A percentile compares a stretch with the other conserved stretches of the same genome.
Conservation (phyloP, 2,797 vertebrate species). For the Silurus lanzhouensis region DNA sequence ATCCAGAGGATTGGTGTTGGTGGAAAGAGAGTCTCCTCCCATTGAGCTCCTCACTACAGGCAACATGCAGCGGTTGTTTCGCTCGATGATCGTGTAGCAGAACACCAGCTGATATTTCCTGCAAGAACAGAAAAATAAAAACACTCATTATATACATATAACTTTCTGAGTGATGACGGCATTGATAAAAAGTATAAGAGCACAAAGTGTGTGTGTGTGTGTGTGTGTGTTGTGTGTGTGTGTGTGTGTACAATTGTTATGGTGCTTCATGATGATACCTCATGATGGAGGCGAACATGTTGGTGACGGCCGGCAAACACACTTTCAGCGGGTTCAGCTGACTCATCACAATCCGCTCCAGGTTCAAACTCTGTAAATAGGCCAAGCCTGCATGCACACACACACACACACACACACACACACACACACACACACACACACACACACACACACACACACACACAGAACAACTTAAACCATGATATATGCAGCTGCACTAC, state of each 20-base stretch:
- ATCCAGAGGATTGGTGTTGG: slow-evolving; percentile 91
- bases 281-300: slow-evolving; percentile 92
- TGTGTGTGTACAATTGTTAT: not conserved
- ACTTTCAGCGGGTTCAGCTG: slow-evolving; percentile 95
- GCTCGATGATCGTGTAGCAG: slow-evolving; percentile 95
- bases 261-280: slow-evolving; percentile 69
- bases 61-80: slow-evolving; percentile 84
- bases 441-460: slow-evolving; percentile 25
- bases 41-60: slow-evolving; percentile 82
- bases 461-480: not conserved
- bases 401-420: slow-evolving; percentile 23
- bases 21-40: slow-evolving; percentile 78
- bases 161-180: not conserved
- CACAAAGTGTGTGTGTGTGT: not conserved
- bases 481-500: not conserved
- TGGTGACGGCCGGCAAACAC: slow-evolving; percentile 87
- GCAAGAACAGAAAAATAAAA: not conserved
- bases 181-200: not conserved
- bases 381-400: slow-evolving; percentile 76
- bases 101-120: slow-evolving; percentile 98
- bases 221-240: not conserved
- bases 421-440: slow-evolving; percentile 29
- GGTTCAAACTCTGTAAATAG: slow-evolving; percentile 90
- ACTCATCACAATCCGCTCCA: slow-evolving; percentile 92
- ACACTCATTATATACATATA: no score